Evolutionary conservation across 1,140 invertebrate species (phyloP), one percentile per base, ranked within the genome.

Genomic region (Augochlora pura): DNA sequence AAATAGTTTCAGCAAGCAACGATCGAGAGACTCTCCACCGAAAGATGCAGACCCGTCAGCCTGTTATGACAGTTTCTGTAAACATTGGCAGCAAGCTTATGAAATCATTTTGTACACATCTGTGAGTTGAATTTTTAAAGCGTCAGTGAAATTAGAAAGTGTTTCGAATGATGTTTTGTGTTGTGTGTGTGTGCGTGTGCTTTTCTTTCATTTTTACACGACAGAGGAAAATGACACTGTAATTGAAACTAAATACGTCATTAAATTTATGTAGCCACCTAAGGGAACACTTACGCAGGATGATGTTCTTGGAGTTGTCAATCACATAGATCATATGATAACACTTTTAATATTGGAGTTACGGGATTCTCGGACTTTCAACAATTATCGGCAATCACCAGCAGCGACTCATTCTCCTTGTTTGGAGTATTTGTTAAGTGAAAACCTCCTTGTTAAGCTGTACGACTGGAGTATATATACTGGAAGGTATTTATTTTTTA

Each of bases 21-120:
- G 91, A 10, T 88, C 91, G 0, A 90, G 90, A 68, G 91, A 93
- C 71, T 94, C 93, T 42, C 92, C 93, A 6, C 91, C 93, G 0
- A 94, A 94, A 77, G 93, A 94, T 77, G 93, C 93, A 83, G 97
- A 98, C 93, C 96, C 96, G 0, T 95, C 95, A 46, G 97, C 97
- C 14, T 97, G 97, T 90, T 97, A 97, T 88, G 97, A 97, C 88
- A 98, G 98, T 87, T 99, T 99, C 93, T 96, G 96, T 86, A 97
- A 97, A 91, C 98, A 99, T 91, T 99, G 98, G 98, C 96, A 98
- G 89, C 97, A 99, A 90, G 97, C 97, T 14, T 93, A 96, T 84
- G 96, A 96, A 84, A 97, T 99, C 70, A 98, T 98, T 81, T 92
- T 94, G 72, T 94, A 95, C 77, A 96, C 95, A 68, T 93, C 94